Evolutionary conservation across 2,888 invertebrate genomes (phyloP), one percentile per base, ranked within the genome.

Genomic region (Malacosoma neustria): DNA sequence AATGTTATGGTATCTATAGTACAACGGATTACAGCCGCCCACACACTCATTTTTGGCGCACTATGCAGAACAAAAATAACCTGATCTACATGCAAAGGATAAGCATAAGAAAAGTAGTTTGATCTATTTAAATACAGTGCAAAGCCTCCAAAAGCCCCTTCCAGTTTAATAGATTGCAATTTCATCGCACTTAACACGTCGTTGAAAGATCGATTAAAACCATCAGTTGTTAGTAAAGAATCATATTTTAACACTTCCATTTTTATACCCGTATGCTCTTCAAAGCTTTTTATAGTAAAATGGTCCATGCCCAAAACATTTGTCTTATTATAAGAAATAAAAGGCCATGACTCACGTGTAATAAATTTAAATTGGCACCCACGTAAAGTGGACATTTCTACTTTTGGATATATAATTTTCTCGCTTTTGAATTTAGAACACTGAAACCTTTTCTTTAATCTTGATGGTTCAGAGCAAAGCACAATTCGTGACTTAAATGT

Each of bases 111-210:
- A 35, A 46, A 36, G 9, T 38, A 45, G 1, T 30, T 31, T 29
- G 39, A 32, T 4, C n/a, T 30, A 11, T 11, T 11, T 2, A 6
- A 1, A 3, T 32, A 37, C 1, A 57, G 12, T 13, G 43, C 41
- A 35, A 52, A 58, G 5, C 56, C 58, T 3, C 59, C 58, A 6
- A 60, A 14, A 6, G 49, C 57, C 2, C 63, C 69, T 40, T 65
- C 64, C 3, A 45, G 49, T 40, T 54, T 45, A 32, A 51, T 50
- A 3, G 39, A 35, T 3, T 13, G 32, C 4, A 66, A 46, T 39
- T 47, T 48, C 7, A 42, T 31, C 5, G 60, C 34, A 45, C 61
- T 56, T 3, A 43, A 43, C 1, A 37, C 42, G 11, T 39, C 39
- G 1, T 46, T n/a, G 42, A 29, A 41, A 48, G 15, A 57, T 56